A percentile compares a stretch with the other conserved stretches of the same genome.
These are phyloP conservation scores for Tetranychus urticae DNA, from an alignment of 1,140 invertebrate species.

Conservation along the genomic window DNA sequence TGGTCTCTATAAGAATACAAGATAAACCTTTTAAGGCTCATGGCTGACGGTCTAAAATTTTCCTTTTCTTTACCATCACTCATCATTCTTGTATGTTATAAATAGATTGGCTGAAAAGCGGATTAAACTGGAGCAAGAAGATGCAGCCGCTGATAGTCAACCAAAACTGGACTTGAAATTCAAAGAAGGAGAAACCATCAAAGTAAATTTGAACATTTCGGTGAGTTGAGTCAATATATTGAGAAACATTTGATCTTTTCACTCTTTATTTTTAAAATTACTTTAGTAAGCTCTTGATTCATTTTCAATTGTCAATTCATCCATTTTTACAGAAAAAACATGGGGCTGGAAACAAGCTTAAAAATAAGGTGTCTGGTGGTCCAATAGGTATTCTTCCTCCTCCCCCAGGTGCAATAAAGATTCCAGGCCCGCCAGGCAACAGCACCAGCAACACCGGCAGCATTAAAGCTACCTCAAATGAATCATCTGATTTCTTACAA, in stretches of 20 bases:
- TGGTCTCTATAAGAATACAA: too few relatives aligned
- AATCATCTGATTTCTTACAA: background rate
- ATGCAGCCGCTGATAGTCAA: conserved; percentile 34
- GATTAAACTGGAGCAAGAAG: conserved; percentile 36
- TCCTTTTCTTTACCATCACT: background rate
- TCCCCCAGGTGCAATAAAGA: background rate
- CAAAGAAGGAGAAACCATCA: conserved; percentile 95
- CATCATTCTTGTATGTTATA: background rate
- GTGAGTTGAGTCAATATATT: conserved; percentile 29
- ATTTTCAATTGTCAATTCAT: background rate
- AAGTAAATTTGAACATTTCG: conserved; percentile 92
- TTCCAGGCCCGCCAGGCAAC: background rate
- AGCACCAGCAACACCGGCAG: background rate
- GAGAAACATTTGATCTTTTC: background rate
- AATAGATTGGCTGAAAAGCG: conserved; percentile 31
- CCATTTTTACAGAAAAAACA: background rate
- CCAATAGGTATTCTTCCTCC: conserved; percentile 1
- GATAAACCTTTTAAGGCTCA: too few relatives aligned
- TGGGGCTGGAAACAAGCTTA: background rate
- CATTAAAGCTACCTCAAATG: background rate
- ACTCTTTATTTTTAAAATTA: background rate
- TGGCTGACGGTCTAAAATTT: background rate
- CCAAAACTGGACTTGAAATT: conserved; percentile 82
- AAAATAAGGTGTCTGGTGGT: background rate
- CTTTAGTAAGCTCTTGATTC: background rate